phyloP scores from a whole-genome alignment of 1,140 invertebrate species.

The Scylla paramamosain region DNA sequence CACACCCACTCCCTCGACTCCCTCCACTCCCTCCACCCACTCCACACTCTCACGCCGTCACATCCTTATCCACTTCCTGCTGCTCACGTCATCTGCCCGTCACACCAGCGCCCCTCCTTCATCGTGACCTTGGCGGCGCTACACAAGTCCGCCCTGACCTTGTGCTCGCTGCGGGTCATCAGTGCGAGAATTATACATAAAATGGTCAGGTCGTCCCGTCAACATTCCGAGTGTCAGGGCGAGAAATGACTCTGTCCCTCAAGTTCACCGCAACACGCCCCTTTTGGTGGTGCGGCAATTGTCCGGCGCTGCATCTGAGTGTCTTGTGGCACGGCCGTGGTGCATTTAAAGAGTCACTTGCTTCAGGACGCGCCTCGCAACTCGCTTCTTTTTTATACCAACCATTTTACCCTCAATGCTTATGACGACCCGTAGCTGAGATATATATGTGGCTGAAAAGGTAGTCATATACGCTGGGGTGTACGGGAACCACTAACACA shows the following conservation, averaged over 20 bases:
- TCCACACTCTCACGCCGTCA: neutral
- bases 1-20: neutral
- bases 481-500: neutral
- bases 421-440: neutral
- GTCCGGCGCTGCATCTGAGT: neutral
- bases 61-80: neutral
- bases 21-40: neutral
- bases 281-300: neutral
- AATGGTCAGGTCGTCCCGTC: neutral
- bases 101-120: neutral
- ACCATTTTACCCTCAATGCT: neutral
- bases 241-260: slow-evolving; percentile 12
- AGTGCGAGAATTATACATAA: slow-evolving; percentile 11
- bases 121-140: neutral
- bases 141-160: neutral
- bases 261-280: neutral
- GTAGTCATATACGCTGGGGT: neutral
- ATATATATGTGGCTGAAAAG: no score
- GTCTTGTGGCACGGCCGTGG: neutral
- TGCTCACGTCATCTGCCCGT: neutral
- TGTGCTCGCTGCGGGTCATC: neutral
- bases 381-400: neutral
- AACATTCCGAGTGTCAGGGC: neutral
- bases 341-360: neutral
- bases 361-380: neutral